Conservation (phyloP, 2,113 vertebrate genomes). For the Lasiurus borealis region DNA sequence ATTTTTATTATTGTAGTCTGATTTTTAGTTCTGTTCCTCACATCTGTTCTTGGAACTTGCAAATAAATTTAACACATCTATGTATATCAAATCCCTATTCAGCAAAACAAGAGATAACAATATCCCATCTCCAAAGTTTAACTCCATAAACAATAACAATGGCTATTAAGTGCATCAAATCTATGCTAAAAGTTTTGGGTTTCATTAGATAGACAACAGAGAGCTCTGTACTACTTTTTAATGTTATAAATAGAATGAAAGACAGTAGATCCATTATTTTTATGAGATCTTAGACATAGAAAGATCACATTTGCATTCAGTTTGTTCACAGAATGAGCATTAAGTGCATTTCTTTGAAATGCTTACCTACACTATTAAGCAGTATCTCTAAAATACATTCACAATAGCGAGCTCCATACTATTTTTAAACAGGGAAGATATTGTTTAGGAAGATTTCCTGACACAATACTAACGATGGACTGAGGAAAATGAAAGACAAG, state of each 20-base stretch:
- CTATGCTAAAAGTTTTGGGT: neutral
- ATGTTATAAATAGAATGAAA: neutral
- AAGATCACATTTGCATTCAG: neutral
- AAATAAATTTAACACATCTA: neutral
- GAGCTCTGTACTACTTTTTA: neutral
- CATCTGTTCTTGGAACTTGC: neutral
- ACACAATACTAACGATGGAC: neutral
- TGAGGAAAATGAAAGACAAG: neutral
- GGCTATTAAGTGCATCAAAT: neutral
- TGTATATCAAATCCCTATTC: neutral
- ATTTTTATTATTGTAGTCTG: neutral
- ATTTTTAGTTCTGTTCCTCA: constrained; percentile 5
- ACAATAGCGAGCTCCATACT: neutral
- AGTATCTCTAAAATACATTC: neutral
- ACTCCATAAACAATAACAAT: neutral
- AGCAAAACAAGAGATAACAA: constrained; percentile 7
- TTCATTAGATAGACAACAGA: neutral
- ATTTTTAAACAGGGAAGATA: neutral
- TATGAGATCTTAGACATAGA: neutral
- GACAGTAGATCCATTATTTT: neutral
- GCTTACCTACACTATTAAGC: neutral
- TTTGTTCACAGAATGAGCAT: neutral
- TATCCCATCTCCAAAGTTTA: neutral
- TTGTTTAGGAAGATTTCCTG: neutral
- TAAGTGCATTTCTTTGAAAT: neutral